Base-by-base conservation (phyloP, 2,113 vertebrate species). In the Delphinus delphis region DNA sequence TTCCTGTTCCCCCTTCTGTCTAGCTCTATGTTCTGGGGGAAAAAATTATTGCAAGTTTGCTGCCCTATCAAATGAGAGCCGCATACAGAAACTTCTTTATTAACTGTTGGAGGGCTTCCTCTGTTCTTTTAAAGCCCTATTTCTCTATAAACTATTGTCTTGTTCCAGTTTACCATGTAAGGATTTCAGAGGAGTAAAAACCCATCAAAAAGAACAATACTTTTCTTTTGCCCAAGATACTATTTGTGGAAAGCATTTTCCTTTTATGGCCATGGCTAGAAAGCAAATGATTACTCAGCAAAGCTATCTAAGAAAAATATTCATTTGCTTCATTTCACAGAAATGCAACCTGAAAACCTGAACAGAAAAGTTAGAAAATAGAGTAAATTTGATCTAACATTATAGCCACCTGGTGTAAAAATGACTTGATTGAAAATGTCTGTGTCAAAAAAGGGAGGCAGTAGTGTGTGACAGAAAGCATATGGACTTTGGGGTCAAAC, bases 191-290 rank as follows among this genome's bases (percentile, higher is more conserved):
- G 92, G 47, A 97, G 80, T 80, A 77, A 96, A 97, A 98, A 96
- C 87, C 95, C 84, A 96, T 96, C 83, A 93, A 93, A 97, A 97
- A 88, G 74, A 97, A 95, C 74, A 97, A 96, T 90, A 47, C 60
- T 68, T 70, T 44, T 33, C 31, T 38, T 81, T 67, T 82, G 33
- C 53, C 67, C 44, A 55, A 93, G 96, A 96, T 82, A 67, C 95
- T 98, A 95, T 97, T 96, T 97, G 87, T 90, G 93, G 97, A 98
- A 97, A 90, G 93, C 47, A 67, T 97, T 97, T 92, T 96, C 98
- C 97, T 97, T 98, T 87, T 97, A 97, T 92, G 97, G 98, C 23
- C 92, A 97, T 82, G 94, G 93, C 90, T 95, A 92, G 92, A 97
- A 97, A 97, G 97, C 92, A 90, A 97, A 81, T 26, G 94, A 93